phyloP scores from a whole-genome alignment of 1,140 invertebrate species.

The Macrobrachium nipponense region DNA sequence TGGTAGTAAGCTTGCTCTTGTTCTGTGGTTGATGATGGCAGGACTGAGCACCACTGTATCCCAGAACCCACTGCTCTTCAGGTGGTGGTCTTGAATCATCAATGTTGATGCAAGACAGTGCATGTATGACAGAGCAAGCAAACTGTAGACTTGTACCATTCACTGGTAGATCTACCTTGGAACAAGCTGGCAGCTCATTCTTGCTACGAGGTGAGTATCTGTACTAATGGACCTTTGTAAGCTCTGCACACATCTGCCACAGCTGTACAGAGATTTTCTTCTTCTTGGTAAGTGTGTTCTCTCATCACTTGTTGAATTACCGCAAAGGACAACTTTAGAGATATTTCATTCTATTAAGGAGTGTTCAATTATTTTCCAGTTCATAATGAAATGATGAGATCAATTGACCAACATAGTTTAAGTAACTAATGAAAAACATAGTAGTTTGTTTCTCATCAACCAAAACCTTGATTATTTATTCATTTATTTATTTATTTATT shows the following conservation, averaged over 20 bases:
- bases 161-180: conserved; percentile 11
- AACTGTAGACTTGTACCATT: not conserved
- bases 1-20: conserved; percentile 5
- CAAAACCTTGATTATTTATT: no score
- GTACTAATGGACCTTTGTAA: conserved; percentile 7
- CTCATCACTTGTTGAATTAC: no score
- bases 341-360: no score
- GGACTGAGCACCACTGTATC: conserved; percentile 16
- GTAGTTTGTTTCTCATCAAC: no score
- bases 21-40: not conserved
- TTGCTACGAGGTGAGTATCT: not conserved
- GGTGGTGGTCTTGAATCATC: conserved; percentile 13
- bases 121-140: not conserved
- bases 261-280: conserved; percentile 3
- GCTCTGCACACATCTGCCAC: not conserved
- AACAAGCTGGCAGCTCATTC: not conserved
- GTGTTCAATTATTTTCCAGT: no score
- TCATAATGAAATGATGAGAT: no score
- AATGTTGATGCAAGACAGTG: not conserved
- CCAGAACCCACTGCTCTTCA: conserved; percentile 13
- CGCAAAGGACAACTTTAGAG: no score
- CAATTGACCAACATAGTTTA: no score
- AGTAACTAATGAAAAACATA: no score
- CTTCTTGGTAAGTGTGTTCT: not conserved
- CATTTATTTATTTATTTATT: no score